Conservation (phyloP, 2,113 vertebrate species). For the Lamprologus ornatipinnis region DNA sequence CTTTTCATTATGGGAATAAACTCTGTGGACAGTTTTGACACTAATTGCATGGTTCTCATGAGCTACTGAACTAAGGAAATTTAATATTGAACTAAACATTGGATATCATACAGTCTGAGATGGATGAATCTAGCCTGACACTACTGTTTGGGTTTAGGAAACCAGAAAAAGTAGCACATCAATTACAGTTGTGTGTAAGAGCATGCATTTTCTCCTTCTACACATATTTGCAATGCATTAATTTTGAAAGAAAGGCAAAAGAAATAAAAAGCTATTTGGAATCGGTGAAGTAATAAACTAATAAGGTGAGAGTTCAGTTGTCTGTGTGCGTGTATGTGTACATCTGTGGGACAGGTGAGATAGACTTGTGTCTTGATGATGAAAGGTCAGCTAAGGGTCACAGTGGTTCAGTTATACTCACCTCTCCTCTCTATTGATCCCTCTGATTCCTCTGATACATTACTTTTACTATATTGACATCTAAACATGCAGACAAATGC, state of each 20-base stretch:
- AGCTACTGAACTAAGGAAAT: not conserved
- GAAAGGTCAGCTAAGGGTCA: slow-evolving; percentile 44
- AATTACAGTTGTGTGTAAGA: not conserved
- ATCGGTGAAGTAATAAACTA: not conserved
- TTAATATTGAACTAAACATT: not conserved
- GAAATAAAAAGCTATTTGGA: not conserved
- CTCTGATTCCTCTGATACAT: slow-evolving; percentile 24
- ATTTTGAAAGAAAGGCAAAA: not conserved
- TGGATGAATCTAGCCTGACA: not conserved
- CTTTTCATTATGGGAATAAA: not conserved
- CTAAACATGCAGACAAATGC: slow-evolving; percentile 41
- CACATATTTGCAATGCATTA: not conserved
- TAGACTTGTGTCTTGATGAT: slow-evolving; percentile 15
- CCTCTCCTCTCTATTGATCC: slow-evolving; percentile 43
- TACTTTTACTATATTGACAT: slow-evolving; percentile 42
- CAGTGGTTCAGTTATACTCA: slow-evolving; percentile 40
- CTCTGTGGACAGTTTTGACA: not conserved
- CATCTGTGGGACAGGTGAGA: slow-evolving; percentile 14
- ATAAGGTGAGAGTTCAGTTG: not conserved
- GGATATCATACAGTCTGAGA: rapidly evolving
- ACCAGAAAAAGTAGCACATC: not conserved
- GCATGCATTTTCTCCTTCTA: not conserved
- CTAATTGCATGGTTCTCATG: not conserved
- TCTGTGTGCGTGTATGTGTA: not conserved
- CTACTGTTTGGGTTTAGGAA: not conserved